Evolutionary conservation across 1,140 invertebrate species (phyloP).

Genomic region (Penaeus vannamei): DNA sequence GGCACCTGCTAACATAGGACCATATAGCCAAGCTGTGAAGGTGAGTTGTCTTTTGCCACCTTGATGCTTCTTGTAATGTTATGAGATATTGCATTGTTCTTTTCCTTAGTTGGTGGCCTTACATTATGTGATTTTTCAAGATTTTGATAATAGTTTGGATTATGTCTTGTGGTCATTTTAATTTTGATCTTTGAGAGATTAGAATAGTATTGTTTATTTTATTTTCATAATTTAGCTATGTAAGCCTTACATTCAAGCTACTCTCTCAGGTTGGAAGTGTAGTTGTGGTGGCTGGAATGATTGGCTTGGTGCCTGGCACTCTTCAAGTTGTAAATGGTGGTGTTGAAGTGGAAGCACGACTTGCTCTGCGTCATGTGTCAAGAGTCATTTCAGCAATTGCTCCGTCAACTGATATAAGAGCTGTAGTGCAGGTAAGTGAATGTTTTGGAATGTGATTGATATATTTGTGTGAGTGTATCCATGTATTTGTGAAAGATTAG

Average conservation of each 20-base stretch:
- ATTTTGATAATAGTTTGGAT: background rate
- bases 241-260: background rate
- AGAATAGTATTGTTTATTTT: background rate
- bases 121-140: conserved; percentile 19
- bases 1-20: conserved; percentile 96
- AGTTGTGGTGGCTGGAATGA: conserved; percentile 91
- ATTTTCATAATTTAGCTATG: background rate
- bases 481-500: conserved; percentile 63
- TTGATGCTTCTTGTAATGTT: background rate
- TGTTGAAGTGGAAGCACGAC: conserved; percentile 82
- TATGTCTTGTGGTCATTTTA: background rate
- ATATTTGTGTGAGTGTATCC: background rate
- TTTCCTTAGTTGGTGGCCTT: background rate
- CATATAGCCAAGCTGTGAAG: conserved; percentile 92
- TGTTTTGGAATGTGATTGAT: conserved; percentile 69
- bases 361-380: conserved; percentile 86
- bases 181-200: background rate
- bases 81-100: background rate
- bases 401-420: conserved; percentile 80
- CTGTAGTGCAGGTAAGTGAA: conserved; percentile 75
- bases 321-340: conserved; percentile 83
- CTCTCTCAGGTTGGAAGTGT: conserved; percentile 80
- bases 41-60: conserved; percentile 73
- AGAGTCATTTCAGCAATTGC: conserved; percentile 86
- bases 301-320: conserved; percentile 88